These are phyloP conservation scores for Coccyzus lansbergi DNA, from an alignment of 2,797 vertebrate species.

Conservation along the genomic window DNA sequence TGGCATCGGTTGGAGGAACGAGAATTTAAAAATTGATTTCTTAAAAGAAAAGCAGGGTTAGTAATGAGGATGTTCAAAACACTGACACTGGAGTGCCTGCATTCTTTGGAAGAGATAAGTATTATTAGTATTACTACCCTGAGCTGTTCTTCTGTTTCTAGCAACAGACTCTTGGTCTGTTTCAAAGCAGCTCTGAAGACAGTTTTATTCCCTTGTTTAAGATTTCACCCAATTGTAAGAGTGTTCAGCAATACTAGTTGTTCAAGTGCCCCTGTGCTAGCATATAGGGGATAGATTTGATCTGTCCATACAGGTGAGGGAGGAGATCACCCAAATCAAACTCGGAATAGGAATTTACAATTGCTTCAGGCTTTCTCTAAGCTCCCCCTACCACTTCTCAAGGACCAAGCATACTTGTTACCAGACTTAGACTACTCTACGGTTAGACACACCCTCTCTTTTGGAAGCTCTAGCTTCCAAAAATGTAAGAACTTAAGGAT, in stretches of 20 bases:
- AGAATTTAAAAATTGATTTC: background rate
- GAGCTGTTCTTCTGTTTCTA: background rate
- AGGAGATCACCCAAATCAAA: background rate
- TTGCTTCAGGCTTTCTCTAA: background rate
- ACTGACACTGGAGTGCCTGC: background rate
- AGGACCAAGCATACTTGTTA: background rate
- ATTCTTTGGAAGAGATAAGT: background rate
- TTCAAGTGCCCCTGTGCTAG: background rate
- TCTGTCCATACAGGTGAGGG: background rate
- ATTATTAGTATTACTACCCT: background rate
- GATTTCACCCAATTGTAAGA: background rate
- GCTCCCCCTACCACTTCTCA: background rate
- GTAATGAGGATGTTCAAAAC: background rate
- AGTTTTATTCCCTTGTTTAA: background rate
- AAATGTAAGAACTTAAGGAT: background rate
- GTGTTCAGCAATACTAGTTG: background rate
- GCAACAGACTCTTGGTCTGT: background rate
- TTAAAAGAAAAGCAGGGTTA: background rate
- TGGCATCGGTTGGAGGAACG: background rate
- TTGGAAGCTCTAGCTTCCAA: background rate
- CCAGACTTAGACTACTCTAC: background rate
- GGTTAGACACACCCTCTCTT: background rate
- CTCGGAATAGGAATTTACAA: background rate
- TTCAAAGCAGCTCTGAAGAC: background rate
- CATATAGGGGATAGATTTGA: background rate